Evolutionary conservation across 2,113 vertebrate species (phyloP).

Genomic region (Leptodactylus fuscus): DNA sequence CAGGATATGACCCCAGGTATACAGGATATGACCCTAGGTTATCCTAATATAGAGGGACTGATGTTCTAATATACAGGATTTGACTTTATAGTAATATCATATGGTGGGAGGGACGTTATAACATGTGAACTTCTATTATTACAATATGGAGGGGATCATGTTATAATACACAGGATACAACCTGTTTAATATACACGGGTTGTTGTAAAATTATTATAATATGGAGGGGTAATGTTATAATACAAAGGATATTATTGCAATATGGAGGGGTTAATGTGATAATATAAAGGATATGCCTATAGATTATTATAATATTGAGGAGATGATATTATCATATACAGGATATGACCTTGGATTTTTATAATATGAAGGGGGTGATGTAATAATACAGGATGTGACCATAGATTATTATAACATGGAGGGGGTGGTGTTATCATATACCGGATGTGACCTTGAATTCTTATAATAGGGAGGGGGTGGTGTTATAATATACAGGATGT

Average conservation of each 20-base stretch:
- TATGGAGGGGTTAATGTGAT: not conserved
- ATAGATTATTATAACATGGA: not conserved
- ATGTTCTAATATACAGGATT: not conserved
- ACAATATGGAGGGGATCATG: too few species aligned
- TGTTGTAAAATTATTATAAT: not conserved
- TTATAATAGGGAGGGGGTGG: not conserved
- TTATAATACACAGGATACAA: not conserved
- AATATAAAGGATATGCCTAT: not conserved
- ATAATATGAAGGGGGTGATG: not conserved
- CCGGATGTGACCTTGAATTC: not conserved
- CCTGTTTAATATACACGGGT: too few species aligned
- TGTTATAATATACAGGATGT: conserved; percentile 1
- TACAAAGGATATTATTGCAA: not conserved
- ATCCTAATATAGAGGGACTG: not conserved
- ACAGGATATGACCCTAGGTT: too few species aligned
- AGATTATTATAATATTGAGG: not conserved
- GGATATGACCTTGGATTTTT: not conserved
- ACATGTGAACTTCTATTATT: not conserved
- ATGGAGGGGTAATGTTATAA: not conserved
- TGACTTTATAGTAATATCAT: not conserved
- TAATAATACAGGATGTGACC: not conserved
- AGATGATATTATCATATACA: not conserved
- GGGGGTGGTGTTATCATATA: not conserved
- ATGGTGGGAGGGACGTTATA: not conserved
- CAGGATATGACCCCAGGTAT: not conserved